These are phyloP conservation scores for Ellobium chinense DNA, from an alignment of 2,888 invertebrate genomes.

Conservation along the genomic window DNA sequence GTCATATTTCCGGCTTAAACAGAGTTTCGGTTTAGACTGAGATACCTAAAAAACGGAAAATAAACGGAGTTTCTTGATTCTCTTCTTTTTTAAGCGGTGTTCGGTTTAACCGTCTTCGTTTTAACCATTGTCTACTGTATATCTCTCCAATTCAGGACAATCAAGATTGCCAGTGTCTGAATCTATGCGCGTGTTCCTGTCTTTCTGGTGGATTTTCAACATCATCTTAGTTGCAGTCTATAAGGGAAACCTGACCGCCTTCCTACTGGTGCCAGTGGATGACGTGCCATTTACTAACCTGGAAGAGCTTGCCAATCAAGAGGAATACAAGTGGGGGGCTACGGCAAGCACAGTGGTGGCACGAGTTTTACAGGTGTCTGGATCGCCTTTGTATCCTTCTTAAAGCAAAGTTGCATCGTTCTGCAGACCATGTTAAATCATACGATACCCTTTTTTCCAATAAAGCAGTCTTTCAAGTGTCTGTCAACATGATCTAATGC, in stretches of 20 bases:
- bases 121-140: too few relatives aligned
- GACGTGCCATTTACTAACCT: slow-evolving; percentile 65
- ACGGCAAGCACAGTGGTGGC: slow-evolving; percentile 61
- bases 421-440: too few relatives aligned
- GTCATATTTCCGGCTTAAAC: too few relatives aligned
- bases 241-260: slow-evolving; percentile 75
- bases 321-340: slow-evolving; percentile 62
- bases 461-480: too few relatives aligned
- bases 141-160: slow-evolving; percentile 60
- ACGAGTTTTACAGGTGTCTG: slow-evolving; percentile 8
- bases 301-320: slow-evolving; percentile 58
- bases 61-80: too few relatives aligned
- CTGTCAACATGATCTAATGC: too few relatives aligned
- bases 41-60: too few relatives aligned
- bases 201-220: slow-evolving; percentile 65
- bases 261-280: slow-evolving; percentile 66
- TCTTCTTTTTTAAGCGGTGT: too few relatives aligned
- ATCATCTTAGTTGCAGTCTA: slow-evolving; percentile 70
- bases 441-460: too few relatives aligned
- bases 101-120: too few relatives aligned
- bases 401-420: too few relatives aligned
- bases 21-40: too few relatives aligned
- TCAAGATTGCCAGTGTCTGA: slow-evolving; percentile 57
- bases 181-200: slow-evolving; percentile 61
- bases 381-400: background rate